Evolutionary conservation across 2,113 vertebrate species (phyloP).

Genomic region (Malurus melanocephalus): DNA sequence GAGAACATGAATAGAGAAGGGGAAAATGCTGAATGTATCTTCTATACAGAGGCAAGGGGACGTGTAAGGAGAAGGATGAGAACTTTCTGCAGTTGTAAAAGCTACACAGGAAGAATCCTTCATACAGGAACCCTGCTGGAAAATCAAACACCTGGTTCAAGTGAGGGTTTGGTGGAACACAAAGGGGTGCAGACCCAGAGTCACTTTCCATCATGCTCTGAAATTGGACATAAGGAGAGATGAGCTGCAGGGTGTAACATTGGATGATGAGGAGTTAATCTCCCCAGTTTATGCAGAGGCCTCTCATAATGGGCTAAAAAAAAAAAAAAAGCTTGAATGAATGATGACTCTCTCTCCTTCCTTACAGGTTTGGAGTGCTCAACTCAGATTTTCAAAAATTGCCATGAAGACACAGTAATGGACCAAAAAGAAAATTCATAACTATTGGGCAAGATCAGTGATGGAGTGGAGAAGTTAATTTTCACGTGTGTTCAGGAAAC

Average conservation of each 20-base stretch:
- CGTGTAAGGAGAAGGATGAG: rapidly evolving
- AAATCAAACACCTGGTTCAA: not conserved
- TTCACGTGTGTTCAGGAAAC: not conserved
- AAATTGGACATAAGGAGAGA: not conserved
- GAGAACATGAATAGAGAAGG: not conserved
- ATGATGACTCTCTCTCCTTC: not conserved
- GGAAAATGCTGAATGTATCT: not conserved
- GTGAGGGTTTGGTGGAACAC: not conserved
- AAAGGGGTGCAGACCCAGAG: not conserved
- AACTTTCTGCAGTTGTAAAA: not conserved
- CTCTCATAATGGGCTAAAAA: not conserved
- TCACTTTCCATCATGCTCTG: not conserved
- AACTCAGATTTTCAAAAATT: not conserved
- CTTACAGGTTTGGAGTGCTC: not conserved
- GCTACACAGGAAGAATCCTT: not conserved
- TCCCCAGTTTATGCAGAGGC: not conserved
- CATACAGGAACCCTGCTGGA: not conserved
- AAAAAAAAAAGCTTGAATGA: not conserved
- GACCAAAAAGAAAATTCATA: not conserved
- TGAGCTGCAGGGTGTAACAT: not conserved
- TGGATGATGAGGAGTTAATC: not conserved
- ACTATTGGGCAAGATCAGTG: not conserved
- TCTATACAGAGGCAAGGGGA: rapidly evolving
- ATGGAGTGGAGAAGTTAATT: not conserved
- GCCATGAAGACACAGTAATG: not conserved